Percentiles rank a stretch among this genome's conserved stretches.
Evolutionary conservation across 2,113 vertebrate genomes (phyloP).

Genomic region (Crotophaga sulcirostris): DNA sequence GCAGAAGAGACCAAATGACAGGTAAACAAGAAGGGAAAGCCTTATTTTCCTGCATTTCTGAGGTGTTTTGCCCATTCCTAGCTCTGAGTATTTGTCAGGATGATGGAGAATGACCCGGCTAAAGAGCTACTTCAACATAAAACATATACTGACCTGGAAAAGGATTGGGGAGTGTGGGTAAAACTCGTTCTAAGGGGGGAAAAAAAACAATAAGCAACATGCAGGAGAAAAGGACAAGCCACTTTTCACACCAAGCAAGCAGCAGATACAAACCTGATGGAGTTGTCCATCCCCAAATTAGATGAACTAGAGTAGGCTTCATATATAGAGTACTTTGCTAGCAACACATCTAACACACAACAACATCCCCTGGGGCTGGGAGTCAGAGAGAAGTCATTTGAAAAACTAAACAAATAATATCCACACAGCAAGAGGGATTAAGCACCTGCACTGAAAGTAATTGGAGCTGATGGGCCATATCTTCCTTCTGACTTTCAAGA

Average conservation of each 20-base stretch:
- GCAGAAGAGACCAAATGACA: neutral
- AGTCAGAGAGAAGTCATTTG: constrained; percentile 3
- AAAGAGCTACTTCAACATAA: constrained; percentile 70
- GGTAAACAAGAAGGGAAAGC: neutral
- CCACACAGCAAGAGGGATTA: constrained; percentile 37
- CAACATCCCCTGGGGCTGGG: neutral
- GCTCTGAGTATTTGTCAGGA: constrained; percentile 33
- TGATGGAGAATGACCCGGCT: constrained; percentile 82
- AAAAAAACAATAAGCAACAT: constrained; percentile 79
- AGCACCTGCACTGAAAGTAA: constrained; percentile 24
- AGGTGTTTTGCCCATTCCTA: neutral
- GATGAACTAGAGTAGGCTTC: constrained; percentile 12
- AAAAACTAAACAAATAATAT: constrained; percentile 52
- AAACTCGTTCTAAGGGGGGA: constrained; percentile 83
- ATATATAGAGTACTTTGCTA: constrained; percentile 13
- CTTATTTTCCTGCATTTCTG: neutral
- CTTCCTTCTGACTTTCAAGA: constrained; percentile 29
- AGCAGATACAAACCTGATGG: constrained; percentile 69
- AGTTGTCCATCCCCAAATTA: constrained; percentile 27
- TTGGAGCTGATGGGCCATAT: constrained; percentile 27
- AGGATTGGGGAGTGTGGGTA: constrained; percentile 83
- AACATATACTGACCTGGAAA: constrained; percentile 86
- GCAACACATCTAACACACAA: neutral
- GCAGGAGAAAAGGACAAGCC: constrained; percentile 60
- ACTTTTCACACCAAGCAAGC: constrained; percentile 62